These are phyloP conservation scores for Oostethus manadensis DNA, from an alignment of 2,113 vertebrate species.

Conservation along the genomic window DNA sequence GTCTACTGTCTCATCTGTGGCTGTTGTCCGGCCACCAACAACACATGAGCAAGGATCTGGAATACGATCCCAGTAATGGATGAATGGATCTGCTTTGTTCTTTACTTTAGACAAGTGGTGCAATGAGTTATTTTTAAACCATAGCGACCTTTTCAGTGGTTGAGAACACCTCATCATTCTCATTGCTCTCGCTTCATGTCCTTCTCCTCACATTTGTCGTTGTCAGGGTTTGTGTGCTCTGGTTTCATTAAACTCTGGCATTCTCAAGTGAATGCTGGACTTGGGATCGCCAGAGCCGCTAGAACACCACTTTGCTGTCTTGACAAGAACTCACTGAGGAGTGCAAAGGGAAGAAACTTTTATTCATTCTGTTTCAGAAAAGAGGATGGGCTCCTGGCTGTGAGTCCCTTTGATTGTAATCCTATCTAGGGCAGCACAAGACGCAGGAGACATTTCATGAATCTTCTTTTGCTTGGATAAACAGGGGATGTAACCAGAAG, in stretches of 20 bases:
- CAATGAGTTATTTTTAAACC: constrained; percentile 40
- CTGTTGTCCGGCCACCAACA: too few species aligned
- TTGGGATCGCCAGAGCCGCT: constrained; percentile 34
- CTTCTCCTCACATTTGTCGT: constrained; percentile 20
- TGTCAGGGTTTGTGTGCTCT: constrained; percentile 35
- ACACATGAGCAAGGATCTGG: too few species aligned
- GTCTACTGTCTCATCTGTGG: too few species aligned
- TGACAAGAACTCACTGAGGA: constrained; percentile 37
- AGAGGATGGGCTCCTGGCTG: constrained; percentile 45
- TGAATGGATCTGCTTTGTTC: constrained; percentile 10
- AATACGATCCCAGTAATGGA: not conserved
- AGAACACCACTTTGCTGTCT: constrained; percentile 41
- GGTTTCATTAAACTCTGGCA: constrained; percentile 42
- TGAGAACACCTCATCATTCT: constrained; percentile 21
- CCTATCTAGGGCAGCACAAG: constrained; percentile 64
- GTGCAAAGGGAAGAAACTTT: constrained; percentile 49
- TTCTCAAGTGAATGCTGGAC: constrained; percentile 18
- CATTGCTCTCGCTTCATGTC: constrained; percentile 33
- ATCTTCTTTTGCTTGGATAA: constrained; percentile 55
- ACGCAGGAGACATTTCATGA: constrained; percentile 54
- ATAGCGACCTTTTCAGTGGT: constrained; percentile 13
- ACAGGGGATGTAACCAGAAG: constrained; percentile 35
- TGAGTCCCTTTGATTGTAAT: constrained; percentile 64
- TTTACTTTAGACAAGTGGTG: constrained; percentile 15
- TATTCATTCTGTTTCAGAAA: constrained; percentile 63